Percentiles rank a stretch among this genome's conserved stretches.
Conservation (phyloP, 2,797 vertebrate species). For the Pelodytes ibericus region DNA sequence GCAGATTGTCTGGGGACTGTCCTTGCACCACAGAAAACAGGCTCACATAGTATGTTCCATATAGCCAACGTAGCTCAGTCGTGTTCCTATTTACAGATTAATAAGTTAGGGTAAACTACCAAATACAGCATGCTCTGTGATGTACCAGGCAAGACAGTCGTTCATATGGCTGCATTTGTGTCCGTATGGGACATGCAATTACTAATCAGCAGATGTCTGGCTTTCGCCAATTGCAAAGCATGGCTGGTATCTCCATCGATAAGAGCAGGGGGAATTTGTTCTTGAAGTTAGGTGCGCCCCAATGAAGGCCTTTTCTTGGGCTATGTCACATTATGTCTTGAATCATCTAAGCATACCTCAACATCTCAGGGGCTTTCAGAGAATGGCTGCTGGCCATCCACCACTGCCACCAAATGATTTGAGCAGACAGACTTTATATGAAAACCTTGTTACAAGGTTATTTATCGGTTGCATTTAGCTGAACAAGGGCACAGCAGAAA, state of each 20-base stretch:
- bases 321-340: not conserved
- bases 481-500: conserved; percentile 3
- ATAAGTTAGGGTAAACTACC: not conserved
- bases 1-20: not conserved
- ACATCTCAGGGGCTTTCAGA: not conserved
- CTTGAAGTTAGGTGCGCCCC: not conserved
- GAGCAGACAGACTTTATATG: conserved; percentile 2
- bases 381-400: not conserved
- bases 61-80: not conserved
- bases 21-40: not conserved
- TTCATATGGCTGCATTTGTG: not conserved
- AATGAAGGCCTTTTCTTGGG: not conserved
- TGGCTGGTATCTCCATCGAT: not conserved
- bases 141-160: not conserved
- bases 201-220: not conserved
- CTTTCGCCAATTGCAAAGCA: not conserved
- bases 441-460: conserved; percentile 3
- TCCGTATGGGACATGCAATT: not conserved
- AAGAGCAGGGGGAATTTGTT: not conserved
- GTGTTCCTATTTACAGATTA: not conserved
- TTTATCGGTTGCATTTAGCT: conserved; percentile 18
- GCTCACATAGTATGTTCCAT: not conserved
- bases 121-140: not conserved
- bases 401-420: not conserved
- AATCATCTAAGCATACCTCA: not conserved